Evolutionary conservation across 2,888 invertebrate species (phyloP).

Genomic region (Synergus gifuensis): DNA sequence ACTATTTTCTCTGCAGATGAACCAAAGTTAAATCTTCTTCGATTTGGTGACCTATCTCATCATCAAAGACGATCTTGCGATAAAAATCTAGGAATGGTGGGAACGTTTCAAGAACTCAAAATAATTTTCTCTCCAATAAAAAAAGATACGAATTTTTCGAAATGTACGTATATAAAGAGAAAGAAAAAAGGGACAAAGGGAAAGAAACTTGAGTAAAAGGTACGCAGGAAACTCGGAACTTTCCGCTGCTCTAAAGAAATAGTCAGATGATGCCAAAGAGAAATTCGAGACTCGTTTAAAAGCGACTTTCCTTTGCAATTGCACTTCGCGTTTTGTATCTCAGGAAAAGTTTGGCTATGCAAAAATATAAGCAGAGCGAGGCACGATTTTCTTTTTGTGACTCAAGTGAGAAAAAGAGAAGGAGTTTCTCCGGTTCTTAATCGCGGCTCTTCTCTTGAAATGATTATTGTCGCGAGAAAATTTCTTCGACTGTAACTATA

Average conservation of each 20-base stretch:
- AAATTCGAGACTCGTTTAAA: slow-evolving; percentile 53
- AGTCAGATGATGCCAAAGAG: slow-evolving; percentile 56
- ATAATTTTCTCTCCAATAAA: not conserved
- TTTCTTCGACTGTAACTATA: not conserved
- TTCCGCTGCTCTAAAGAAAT: slow-evolving; percentile 40
- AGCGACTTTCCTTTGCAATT: slow-evolving; percentile 47
- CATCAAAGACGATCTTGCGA: not conserved
- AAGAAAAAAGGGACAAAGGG: not conserved
- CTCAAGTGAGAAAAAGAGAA: slow-evolving; percentile 9
- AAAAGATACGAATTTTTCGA: not conserved
- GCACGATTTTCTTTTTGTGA: slow-evolving; percentile 47
- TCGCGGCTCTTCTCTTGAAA: slow-evolving; percentile 1
- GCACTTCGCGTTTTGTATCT: slow-evolving; percentile 50
- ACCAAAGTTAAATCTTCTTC: not conserved
- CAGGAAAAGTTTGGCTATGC: slow-evolving; percentile 47
- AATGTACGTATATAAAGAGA: not conserved
- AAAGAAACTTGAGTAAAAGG: not conserved
- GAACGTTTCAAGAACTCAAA: not conserved
- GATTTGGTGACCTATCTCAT: not conserved
- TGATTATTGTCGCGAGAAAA: slow-evolving; percentile 20
- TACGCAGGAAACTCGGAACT: slow-evolving; percentile 24
- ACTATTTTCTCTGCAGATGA: not conserved
- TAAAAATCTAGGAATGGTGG: not conserved
- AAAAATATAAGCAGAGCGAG: not conserved
- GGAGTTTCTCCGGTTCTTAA: not conserved